Evolutionary conservation across 2,888 invertebrate species (phyloP).

Genomic region (Sinohyriopsis cumingii): DNA sequence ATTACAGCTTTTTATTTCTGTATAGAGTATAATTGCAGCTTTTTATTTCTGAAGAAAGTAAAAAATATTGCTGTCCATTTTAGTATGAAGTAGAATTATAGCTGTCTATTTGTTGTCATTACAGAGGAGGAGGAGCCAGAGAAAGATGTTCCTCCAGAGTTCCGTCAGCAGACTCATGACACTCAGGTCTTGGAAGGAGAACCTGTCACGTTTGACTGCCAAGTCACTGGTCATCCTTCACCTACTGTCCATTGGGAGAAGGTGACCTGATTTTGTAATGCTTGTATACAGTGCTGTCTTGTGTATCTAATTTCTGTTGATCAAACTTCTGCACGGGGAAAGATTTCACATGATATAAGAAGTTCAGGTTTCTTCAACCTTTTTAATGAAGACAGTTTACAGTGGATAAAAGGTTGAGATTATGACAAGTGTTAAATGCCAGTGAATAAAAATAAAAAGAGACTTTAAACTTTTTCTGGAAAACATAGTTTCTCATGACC

Average conservation of each 20-base stretch:
- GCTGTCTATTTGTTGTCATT: background rate
- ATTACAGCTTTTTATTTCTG: too few species aligned
- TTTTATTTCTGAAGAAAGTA: too few species aligned
- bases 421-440: too few species aligned
- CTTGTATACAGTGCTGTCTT: background rate
- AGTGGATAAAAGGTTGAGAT: too few species aligned
- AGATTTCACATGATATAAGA: background rate
- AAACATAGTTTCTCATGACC: too few species aligned
- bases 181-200: conserved; percentile 61
- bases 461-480: too few species aligned
- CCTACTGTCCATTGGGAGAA: conserved; percentile 93
- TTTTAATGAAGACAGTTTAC: too few species aligned
- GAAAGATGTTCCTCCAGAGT: conserved; percentile 66
- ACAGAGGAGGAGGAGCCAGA: conserved; percentile 55
- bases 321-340: too few species aligned
- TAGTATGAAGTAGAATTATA: background rate
- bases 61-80: too few species aligned
- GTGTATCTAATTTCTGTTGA: too few species aligned
- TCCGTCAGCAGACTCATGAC: conserved; percentile 66
- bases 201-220: conserved; percentile 77
- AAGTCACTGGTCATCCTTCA: conserved; percentile 89
- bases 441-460: too few species aligned
- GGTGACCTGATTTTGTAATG: conserved; percentile 30
- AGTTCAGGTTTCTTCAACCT: background rate
- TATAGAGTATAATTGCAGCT: background rate